These are phyloP conservation scores for Recurvirostra avosetta DNA, from an alignment of 2,113 vertebrate genomes.

Conservation along the genomic window DNA sequence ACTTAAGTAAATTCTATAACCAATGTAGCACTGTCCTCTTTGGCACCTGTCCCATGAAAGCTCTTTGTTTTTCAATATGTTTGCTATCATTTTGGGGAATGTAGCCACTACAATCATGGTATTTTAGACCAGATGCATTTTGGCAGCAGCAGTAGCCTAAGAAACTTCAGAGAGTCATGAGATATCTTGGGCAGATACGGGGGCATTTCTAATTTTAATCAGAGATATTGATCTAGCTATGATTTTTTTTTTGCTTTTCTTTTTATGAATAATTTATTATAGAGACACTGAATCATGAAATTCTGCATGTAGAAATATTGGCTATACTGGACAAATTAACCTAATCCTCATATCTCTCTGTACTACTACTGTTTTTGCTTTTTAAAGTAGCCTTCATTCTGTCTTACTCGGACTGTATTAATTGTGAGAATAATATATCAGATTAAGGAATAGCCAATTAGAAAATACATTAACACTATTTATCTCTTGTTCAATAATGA, in stretches of 20 bases:
- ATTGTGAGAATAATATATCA: neutral
- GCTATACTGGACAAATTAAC: neutral
- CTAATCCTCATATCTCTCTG: neutral
- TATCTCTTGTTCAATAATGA: neutral
- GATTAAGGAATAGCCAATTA: neutral
- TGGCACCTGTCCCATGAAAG: neutral
- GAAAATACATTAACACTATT: neutral
- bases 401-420: neutral
- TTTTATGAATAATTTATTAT: constrained; percentile 61
- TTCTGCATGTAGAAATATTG: constrained; percentile 7
- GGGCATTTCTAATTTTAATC: constrained; percentile 35
- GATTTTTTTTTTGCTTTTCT: neutral
- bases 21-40: neutral
- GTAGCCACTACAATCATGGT: neutral
- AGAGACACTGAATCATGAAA: constrained; percentile 22
- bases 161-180: neutral
- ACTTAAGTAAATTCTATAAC: neutral
- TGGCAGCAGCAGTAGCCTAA: neutral
- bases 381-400: neutral
- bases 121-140: neutral
- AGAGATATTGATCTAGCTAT: constrained; percentile 10
- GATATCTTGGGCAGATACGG: neutral
- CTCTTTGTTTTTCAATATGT: neutral
- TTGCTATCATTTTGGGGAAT: neutral
- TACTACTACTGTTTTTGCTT: neutral